These are phyloP conservation scores for Eucidaris tribuloides DNA, from an alignment of 35 echinoderm and acorn worm species.

Conservation along the genomic window DNA sequence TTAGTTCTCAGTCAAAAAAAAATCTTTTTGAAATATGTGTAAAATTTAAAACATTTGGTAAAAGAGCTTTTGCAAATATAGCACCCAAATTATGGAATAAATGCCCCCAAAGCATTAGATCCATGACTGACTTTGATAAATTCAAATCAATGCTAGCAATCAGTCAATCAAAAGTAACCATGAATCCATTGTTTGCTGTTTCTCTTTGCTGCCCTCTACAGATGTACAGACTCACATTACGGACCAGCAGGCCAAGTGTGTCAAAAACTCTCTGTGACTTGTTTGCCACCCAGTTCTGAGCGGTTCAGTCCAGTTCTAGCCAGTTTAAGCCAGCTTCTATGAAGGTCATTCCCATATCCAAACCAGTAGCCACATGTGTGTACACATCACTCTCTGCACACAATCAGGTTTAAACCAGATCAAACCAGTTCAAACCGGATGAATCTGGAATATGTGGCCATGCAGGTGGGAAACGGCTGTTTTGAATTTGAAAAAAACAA, in stretches of 20 bases:
- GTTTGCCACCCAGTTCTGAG: constrained; percentile 84
- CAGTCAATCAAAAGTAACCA: neutral
- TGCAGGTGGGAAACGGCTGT: neutral
- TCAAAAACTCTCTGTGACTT: constrained; percentile 74
- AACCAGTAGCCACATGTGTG: neutral
- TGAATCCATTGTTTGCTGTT: neutral
- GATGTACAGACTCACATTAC: constrained; percentile 97
- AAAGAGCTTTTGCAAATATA: too few species aligned
- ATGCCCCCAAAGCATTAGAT: neutral
- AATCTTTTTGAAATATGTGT: too few species aligned
- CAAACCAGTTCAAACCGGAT: neutral
- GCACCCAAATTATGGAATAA: neutral
- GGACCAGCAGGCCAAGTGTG: constrained; percentile 76
- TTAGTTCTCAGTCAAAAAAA: too few species aligned
- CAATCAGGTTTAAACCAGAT: neutral
- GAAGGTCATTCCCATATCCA: constrained; percentile 20
- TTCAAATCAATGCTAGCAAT: neutral
- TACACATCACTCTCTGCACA: neutral
- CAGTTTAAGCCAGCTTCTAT: neutral
- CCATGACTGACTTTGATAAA: neutral
- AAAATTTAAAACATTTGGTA: too few species aligned
- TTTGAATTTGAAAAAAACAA: neutral
- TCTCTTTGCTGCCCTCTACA: constrained; percentile 21
- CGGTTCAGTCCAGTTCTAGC: neutral
- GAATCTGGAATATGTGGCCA: neutral